These are phyloP conservation scores for Buphagus erythrorhynchus DNA, from an alignment of 2,797 vertebrate genomes.

Conservation along the genomic window DNA sequence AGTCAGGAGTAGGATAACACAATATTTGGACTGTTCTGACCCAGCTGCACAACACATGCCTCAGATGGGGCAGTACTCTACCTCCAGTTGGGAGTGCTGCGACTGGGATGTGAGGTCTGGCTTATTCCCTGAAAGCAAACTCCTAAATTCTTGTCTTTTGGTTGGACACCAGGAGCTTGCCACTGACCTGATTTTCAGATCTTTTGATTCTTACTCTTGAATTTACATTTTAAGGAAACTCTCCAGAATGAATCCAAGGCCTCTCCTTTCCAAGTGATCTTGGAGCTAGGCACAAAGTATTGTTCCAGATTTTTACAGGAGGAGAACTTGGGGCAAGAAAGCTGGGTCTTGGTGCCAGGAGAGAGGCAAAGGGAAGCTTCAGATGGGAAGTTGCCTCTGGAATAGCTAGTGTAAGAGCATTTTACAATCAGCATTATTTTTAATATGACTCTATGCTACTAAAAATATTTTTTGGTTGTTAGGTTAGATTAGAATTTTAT, in stretches of 20 bases:
- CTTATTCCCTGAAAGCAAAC: neutral
- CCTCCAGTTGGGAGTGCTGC: accelerated
- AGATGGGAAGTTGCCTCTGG: neutral
- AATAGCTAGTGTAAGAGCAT: neutral
- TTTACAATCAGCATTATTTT: neutral
- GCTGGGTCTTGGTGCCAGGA: neutral
- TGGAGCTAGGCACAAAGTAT: neutral
- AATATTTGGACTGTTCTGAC: neutral
- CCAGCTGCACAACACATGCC: neutral
- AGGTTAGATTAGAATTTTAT: neutral
- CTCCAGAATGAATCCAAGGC: neutral
- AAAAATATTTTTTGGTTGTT: neutral
- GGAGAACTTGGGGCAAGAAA: neutral
- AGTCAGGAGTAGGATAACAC: neutral
- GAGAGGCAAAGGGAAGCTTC: neutral
- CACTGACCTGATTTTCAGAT: neutral
- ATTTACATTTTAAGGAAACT: neutral
- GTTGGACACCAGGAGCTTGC: neutral
- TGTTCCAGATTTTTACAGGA: neutral
- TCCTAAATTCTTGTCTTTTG: neutral
- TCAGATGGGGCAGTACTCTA: neutral
- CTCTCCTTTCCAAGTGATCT: neutral
- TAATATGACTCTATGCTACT: neutral
- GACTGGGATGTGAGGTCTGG: neutral
- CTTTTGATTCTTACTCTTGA: neutral